phyloP scores from a whole-genome alignment of 1,140 invertebrate species.

The Dysdera silvatica region DNA sequence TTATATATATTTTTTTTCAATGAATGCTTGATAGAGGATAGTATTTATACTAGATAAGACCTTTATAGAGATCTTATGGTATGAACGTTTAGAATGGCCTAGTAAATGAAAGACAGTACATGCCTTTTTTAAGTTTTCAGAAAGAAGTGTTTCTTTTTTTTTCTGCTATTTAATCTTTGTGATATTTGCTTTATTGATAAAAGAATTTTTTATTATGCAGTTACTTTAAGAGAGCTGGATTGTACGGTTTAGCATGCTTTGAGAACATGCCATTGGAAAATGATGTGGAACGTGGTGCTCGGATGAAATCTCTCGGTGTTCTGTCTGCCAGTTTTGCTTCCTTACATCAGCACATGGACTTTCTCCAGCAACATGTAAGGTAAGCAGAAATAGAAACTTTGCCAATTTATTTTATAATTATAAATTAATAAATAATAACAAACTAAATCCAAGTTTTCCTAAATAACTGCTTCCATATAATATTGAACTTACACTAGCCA shows the following conservation, averaged over 20 bases:
- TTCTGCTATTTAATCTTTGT: background rate
- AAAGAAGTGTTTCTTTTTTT: conserved; percentile 12
- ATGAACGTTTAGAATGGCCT: too few species aligned
- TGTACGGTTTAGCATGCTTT: conserved; percentile 47
- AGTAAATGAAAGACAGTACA: too few species aligned
- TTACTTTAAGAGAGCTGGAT: conserved; percentile 44
- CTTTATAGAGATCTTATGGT: too few species aligned
- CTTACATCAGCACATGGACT: conserved; percentile 45
- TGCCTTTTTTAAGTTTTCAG: background rate
- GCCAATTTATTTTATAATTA: too few species aligned
- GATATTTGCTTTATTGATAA: conserved; percentile 1
- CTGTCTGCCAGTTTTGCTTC: conserved; percentile 44
- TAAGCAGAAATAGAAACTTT: too few species aligned
- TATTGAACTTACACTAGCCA: too few species aligned
- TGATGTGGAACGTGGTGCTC: conserved; percentile 44
- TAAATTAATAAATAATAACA: too few species aligned
- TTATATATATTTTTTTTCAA: too few species aligned
- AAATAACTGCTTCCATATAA: too few species aligned
- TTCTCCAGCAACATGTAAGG: conserved; percentile 47
- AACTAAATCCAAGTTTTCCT: too few species aligned
- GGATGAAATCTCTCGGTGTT: conserved; percentile 49
- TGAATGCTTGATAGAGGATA: too few species aligned
- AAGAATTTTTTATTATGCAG: conserved; percentile 35
- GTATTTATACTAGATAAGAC: too few species aligned
- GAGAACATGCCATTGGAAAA: conserved; percentile 47